Percentiles rank a stretch among this genome's conserved stretches.
These are phyloP conservation scores for Threskiornis aethiopicus DNA, from an alignment of 2,797 vertebrate species.

Conservation along the genomic window DNA sequence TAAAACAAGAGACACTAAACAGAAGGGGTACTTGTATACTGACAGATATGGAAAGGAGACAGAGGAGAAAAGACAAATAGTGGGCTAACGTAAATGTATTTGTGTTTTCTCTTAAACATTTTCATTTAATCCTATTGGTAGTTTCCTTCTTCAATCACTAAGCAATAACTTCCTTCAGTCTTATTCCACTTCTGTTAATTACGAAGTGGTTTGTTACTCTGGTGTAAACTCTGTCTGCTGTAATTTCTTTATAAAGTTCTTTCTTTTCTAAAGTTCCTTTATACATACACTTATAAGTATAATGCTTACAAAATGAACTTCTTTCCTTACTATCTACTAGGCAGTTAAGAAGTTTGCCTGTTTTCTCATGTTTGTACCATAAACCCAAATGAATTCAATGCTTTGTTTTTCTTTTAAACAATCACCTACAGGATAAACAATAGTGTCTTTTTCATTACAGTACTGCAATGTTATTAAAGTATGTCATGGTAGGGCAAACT, in stretches of 20 bases:
- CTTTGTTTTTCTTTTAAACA: neutral
- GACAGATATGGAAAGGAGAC: neutral
- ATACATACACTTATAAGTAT: neutral
- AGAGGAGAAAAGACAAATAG: neutral
- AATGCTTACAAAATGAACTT: neutral
- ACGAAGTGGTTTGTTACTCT: neutral
- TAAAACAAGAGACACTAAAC: neutral
- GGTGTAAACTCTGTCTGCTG: neutral
- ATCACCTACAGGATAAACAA: neutral
- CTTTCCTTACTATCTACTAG: neutral
- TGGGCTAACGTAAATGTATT: neutral
- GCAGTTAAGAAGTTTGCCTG: neutral
- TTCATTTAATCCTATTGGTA: neutral
- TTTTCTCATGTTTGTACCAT: neutral
- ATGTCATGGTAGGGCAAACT: neutral
- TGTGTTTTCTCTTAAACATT: neutral
- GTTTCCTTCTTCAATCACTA: neutral
- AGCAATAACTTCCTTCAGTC: neutral
- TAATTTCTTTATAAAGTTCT: neutral
- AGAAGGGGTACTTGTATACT: neutral
- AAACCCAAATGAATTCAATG: neutral
- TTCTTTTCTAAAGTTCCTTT: neutral
- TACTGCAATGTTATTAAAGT: neutral
- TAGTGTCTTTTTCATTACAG: neutral
- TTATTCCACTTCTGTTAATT: neutral